Conservation (phyloP, 2,888 invertebrate species). For the Andrena trimmerana region DNA sequence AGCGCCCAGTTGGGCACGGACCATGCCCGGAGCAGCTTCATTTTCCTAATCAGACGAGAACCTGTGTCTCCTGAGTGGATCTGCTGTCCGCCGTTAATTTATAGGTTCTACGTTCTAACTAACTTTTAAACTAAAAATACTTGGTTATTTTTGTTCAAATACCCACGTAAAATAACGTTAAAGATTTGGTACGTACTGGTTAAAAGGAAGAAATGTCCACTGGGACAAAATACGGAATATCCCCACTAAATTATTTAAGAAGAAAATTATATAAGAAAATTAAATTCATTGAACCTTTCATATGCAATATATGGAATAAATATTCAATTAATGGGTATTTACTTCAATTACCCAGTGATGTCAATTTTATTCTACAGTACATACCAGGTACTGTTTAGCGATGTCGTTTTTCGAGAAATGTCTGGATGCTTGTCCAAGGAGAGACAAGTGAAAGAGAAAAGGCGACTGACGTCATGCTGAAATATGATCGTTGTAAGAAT, state of each 20-base stretch:
- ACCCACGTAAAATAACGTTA: too few relatives aligned
- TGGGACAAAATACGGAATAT: too few relatives aligned
- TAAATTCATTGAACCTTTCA: too few relatives aligned
- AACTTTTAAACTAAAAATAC: background rate
- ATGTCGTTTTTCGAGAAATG: too few relatives aligned
- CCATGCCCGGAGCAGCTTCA: background rate
- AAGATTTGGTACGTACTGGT: too few relatives aligned
- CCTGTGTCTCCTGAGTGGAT: background rate
- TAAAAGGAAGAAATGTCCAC: too few relatives aligned
- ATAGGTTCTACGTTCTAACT: background rate
- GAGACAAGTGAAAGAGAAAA: constrained; percentile 41
- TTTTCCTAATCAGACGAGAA: background rate
- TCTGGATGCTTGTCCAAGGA: constrained; percentile 44
- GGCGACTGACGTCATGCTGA: constrained; percentile 64
- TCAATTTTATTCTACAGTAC: background rate
- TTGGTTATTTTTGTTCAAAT: background rate
- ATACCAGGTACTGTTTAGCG: background rate
- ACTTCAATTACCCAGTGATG: background rate
- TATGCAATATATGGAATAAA: too few relatives aligned
- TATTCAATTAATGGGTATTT: too few relatives aligned
- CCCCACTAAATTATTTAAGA: too few relatives aligned
- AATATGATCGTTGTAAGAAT: constrained; percentile 71
- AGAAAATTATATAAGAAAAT: too few relatives aligned
- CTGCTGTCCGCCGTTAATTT: background rate
- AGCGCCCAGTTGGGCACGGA: background rate